A percentile compares a stretch with the other conserved stretches of the same genome.
phyloP scores from a whole-genome alignment of 1,140 invertebrate genomes.

The Heliconius himera region DNA sequence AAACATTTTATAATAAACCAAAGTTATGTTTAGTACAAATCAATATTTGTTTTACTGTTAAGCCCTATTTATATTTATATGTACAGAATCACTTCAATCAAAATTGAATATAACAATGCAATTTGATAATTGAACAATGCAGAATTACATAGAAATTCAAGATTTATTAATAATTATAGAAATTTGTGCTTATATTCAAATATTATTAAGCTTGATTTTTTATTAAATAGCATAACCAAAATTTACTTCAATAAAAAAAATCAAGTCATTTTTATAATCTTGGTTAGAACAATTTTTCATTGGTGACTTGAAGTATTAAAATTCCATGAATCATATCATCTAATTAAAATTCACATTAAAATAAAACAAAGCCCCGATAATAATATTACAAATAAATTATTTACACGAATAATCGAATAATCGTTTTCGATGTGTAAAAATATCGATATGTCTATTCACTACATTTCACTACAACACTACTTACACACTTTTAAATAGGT shows the following conservation, averaged over 20 bases:
- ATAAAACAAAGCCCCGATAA: neutral
- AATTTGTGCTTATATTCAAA: neutral
- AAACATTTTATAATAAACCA: neutral
- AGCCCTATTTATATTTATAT: neutral
- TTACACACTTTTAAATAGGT: conserved; percentile 10
- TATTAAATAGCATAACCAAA: too few relatives aligned
- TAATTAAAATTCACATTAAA: neutral
- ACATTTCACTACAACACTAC: conserved; percentile 22
- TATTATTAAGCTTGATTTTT: too few relatives aligned
- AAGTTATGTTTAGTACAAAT: neutral
- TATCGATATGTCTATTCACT: conserved; percentile 31
- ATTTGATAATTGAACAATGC: neutral
- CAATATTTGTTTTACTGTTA: neutral
- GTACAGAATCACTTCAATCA: neutral
- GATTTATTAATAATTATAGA: neutral
- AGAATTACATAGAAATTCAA: neutral
- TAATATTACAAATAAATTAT: neutral
- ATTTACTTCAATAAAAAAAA: too few relatives aligned
- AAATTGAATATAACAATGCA: too few relatives aligned
- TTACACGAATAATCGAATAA: conserved; percentile 2
- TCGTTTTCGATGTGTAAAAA: conserved; percentile 2
- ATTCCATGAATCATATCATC: neutral
- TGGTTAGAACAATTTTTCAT: neutral
- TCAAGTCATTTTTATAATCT: neutral
- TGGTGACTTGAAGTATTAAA: neutral